A percentile compares a stretch with the other conserved stretches of the same genome.
Conservation (phyloP, 1,140 invertebrate species). For the Diabrotica undecimpunctata region DNA sequence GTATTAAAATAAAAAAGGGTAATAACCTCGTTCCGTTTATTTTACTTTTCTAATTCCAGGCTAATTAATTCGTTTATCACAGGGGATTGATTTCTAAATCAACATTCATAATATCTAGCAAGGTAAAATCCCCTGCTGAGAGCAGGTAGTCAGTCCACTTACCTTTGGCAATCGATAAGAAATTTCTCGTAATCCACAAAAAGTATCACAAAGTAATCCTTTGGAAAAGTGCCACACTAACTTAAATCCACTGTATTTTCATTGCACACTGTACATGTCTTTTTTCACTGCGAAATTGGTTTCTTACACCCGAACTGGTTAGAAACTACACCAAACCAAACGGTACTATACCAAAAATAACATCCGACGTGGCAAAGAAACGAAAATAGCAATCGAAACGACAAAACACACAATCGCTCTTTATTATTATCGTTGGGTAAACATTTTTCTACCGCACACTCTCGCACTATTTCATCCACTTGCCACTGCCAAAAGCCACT, state of each 20-base stretch:
- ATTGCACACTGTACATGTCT: neutral
- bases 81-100: too few relatives aligned
- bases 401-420: slow-evolving; percentile 19
- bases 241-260: neutral
- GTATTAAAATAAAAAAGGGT: too few relatives aligned
- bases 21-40: too few relatives aligned
- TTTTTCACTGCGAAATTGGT: neutral
- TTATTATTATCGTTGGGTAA: slow-evolving; percentile 14
- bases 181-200: too few relatives aligned
- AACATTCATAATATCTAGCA: too few relatives aligned
- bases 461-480: slow-evolving; percentile 15
- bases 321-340: slow-evolving; percentile 8
- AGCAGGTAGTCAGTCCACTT: too few relatives aligned
- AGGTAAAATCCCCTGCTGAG: too few relatives aligned
- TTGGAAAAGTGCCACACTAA: neutral
- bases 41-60: too few relatives aligned
- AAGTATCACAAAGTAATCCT: too few relatives aligned
- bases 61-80: too few relatives aligned
- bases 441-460: slow-evolving; percentile 16
- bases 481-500: neutral
- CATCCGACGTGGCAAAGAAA: slow-evolving; percentile 15
- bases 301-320: neutral
- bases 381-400: slow-evolving; percentile 13
- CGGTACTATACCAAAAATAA: slow-evolving; percentile 18
- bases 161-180: too few relatives aligned